Conservation (phyloP, 2,888 invertebrate species). For the Oscheius onirici region DNA sequence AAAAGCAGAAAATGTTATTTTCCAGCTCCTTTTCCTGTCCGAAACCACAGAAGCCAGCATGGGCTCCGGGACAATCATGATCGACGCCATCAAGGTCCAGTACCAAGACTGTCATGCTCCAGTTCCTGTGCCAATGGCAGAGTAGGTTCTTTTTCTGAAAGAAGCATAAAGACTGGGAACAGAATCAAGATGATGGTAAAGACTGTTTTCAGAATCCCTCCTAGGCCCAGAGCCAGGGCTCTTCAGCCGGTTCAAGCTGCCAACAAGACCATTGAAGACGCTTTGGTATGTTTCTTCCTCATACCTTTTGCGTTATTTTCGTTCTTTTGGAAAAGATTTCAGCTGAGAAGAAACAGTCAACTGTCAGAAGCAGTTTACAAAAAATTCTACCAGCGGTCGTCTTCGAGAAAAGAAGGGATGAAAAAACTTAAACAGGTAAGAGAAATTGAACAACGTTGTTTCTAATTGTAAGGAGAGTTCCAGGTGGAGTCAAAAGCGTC, state of each 20-base stretch:
- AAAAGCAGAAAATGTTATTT: conserved; percentile 1
- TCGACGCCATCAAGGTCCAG: conserved; percentile 21
- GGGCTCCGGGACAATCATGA: conserved; percentile 19
- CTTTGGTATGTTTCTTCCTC: conserved; percentile 7
- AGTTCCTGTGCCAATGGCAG: background rate
- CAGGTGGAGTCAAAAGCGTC: background rate
- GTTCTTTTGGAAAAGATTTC: background rate
- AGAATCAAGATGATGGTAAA: background rate
- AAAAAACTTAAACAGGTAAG: background rate
- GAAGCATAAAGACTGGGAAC: background rate
- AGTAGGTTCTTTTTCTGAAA: background rate
- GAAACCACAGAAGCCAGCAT: conserved; percentile 42
- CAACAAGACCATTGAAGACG: conserved; percentile 2
- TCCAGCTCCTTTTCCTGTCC: conserved; percentile 46
- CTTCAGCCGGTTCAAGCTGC: background rate
- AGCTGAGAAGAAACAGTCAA: conserved; percentile 1
- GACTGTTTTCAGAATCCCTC: background rate
- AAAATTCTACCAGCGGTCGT: background rate
- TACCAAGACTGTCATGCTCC: conserved; percentile 17
- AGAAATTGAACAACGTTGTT: background rate
- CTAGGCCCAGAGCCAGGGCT: background rate
- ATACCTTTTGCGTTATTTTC: background rate
- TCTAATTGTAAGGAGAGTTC: background rate
- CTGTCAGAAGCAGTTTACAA: conserved; percentile 12
- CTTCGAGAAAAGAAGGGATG: background rate